Evolutionary conservation across 2,888 invertebrate genomes (phyloP).

Genomic region (Cheiracanthium punctorium): DNA sequence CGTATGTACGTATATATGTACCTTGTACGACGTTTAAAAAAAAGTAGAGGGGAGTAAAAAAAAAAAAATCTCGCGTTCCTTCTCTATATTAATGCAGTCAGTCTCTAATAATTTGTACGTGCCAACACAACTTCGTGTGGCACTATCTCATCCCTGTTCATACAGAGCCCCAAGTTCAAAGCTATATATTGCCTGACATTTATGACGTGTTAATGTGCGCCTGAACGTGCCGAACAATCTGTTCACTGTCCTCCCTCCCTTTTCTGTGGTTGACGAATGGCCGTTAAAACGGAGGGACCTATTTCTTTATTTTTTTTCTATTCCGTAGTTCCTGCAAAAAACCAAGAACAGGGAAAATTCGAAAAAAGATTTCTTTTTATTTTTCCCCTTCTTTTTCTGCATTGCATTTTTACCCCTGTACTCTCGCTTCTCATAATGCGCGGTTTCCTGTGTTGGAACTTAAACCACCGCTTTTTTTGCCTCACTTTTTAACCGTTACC

Average conservation of each 20-base stretch:
- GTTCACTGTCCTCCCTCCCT: slow-evolving; percentile 12
- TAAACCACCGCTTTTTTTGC: not conserved
- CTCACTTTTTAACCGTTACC: slow-evolving; percentile 16
- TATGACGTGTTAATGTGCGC: slow-evolving; percentile 1
- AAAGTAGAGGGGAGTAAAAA: too few relatives aligned
- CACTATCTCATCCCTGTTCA: not conserved
- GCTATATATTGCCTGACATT: not conserved
- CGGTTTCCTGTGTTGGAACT: not conserved
- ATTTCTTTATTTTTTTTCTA: not conserved
- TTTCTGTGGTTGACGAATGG: slow-evolving; percentile 21
- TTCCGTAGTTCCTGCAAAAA: slow-evolving; percentile 32
- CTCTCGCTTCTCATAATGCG: slow-evolving; percentile 37
- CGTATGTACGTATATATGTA: too few relatives aligned
- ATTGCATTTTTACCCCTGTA: slow-evolving; percentile 13
- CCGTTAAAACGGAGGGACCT: not conserved
- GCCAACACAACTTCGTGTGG: not conserved
- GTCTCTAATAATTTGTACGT: not conserved
- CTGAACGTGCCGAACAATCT: slow-evolving; percentile 7
- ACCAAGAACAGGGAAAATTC: slow-evolving; percentile 24
- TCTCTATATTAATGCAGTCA: not conserved
- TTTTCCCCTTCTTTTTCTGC: too few relatives aligned
- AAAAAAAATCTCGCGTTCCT: too few relatives aligned
- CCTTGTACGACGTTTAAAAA: too few relatives aligned
- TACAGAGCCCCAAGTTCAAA: not conserved
- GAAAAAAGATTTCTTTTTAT: not conserved